Evolutionary conservation across 1,140 invertebrate species (phyloP), one percentile per base, ranked within the genome.

Genomic region (Leptestheria dahalacensis): DNA sequence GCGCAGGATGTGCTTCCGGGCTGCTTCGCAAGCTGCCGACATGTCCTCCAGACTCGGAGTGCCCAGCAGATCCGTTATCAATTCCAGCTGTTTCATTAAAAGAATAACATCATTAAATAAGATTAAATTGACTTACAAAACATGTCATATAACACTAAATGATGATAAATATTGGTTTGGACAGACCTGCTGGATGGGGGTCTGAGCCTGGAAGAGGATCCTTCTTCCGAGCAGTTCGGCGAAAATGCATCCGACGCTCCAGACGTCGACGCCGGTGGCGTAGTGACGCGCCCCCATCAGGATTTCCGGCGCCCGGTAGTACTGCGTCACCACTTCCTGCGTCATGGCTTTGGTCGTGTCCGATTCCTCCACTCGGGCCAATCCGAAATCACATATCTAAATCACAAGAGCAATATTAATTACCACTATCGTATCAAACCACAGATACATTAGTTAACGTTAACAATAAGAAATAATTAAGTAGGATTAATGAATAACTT

Each of bases 241-340:
- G 70, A 99, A 98, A 68, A 98, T 99, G 72, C 96, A 99, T n/a
- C 96, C 96, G 25, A 98, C 93, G 48, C 91, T 93, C 96, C 95
- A 99, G 15, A 98, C 90, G 71, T 99, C 96, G 41, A 99, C 91
- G 0, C 91, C 88, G 10, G 86, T 87, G 23, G 92, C 92, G 74
- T 99, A 99, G 73, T 99, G 95, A 65, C 90, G 84, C 3, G 96
- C 94, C 26, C 96, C 97, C 83, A 99, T 94, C 23, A 99, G 77
- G 65, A 99, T 88, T 78, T 99, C 96, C 15, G 96, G 96, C 3
- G 96, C 95, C 61, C 96, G 81, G 74, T 99, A 99, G 78, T 99
- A 99, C 75, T 98, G 95, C 56, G 94, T 95, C 54, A 96, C 91
- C 53, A 96, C 91, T 78, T 99, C 96, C 75, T 98, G 95, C 28